Conservation (phyloP, 1,140 invertebrate species). For the Eupristina koningsbergeri region DNA sequence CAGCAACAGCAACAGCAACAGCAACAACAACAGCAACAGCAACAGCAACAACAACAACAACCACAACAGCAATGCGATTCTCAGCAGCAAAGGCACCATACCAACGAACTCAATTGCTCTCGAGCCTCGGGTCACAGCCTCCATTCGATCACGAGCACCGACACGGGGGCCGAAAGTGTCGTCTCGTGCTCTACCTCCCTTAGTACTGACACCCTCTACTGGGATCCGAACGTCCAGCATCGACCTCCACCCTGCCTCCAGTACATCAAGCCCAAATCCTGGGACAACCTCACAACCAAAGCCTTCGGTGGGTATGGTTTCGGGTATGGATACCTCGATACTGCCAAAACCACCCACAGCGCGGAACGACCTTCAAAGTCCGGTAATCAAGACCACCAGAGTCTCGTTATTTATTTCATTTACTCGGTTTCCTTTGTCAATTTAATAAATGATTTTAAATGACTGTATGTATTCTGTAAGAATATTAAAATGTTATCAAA, state of each 20-base stretch:
- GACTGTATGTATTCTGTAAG: too few relatives aligned
- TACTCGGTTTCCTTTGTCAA: too few relatives aligned
- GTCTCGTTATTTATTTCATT: neutral
- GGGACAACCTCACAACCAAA: constrained; percentile 89
- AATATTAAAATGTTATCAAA: too few relatives aligned
- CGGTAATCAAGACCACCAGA: neutral
- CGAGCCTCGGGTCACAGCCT: constrained; percentile 83
- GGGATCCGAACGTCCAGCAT: constrained; percentile 79
- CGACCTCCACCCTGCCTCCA: constrained; percentile 74
- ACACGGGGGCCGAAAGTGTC: constrained; percentile 75
- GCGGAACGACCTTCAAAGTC: constrained; percentile 69
- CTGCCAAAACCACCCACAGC: constrained; percentile 73
- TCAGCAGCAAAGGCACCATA: constrained; percentile 54
- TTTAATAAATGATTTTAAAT: too few relatives aligned
- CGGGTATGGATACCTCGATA: constrained; percentile 86
- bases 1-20: constrained; percentile 40
- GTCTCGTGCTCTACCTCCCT: constrained; percentile 86
- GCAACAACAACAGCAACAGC: constrained; percentile 48
- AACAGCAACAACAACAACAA: constrained; percentile 61
- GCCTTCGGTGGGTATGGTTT: constrained; percentile 87
- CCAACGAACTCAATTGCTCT: constrained; percentile 62
- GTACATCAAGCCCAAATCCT: constrained; percentile 86
- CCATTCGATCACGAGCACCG: constrained; percentile 85
- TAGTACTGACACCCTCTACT: constrained; percentile 88
- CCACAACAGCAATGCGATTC: constrained; percentile 58